These are phyloP conservation scores for Drosophila parvula DNA, from an alignment of 1,140 invertebrate genomes.

Conservation along the genomic window DNA sequence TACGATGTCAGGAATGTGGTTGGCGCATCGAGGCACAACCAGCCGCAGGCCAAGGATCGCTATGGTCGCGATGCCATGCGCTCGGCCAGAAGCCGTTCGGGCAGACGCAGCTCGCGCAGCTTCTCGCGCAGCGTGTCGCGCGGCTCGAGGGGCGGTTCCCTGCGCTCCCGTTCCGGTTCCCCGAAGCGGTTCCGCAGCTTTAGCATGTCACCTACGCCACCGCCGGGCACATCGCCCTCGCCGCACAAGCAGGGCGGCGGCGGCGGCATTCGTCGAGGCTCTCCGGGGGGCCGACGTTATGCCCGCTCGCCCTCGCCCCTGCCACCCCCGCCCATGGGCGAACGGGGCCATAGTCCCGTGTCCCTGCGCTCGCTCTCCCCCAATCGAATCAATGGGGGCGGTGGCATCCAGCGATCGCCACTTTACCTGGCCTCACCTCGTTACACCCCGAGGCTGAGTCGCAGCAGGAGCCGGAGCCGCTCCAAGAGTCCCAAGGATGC, in stretches of 20 bases:
- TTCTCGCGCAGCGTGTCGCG: slow-evolving; percentile 59
- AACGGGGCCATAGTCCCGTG: slow-evolving; percentile 59
- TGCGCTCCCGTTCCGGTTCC: slow-evolving; percentile 62
- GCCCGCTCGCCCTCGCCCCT: slow-evolving; percentile 54
- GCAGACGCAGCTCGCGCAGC: slow-evolving; percentile 51
- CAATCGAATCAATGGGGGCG: slow-evolving; percentile 62
- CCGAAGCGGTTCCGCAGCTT: slow-evolving; percentile 70
- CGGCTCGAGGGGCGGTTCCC: slow-evolving; percentile 24
- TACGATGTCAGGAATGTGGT: slow-evolving; percentile 93
- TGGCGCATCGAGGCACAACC: slow-evolving; percentile 85
- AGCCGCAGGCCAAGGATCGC: slow-evolving; percentile 87
- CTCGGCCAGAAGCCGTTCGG: slow-evolving; percentile 75
- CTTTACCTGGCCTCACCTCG: slow-evolving; percentile 55
- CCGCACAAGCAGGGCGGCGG: slow-evolving; percentile 28
- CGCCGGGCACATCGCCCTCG: slow-evolving; percentile 13
- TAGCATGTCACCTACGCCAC: slow-evolving; percentile 71
- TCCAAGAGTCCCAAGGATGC: slow-evolving; percentile 63
- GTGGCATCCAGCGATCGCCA: slow-evolving; percentile 38
- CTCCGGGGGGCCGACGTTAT: slow-evolving; percentile 31
- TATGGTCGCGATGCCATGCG: slow-evolving; percentile 90
- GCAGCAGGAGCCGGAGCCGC: slow-evolving; percentile 49
- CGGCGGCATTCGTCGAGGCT: slow-evolving; percentile 23
- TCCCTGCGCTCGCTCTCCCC: slow-evolving; percentile 70
- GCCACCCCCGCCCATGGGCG: slow-evolving; percentile 35
- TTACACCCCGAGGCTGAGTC: slow-evolving; percentile 71